These are phyloP conservation scores for Cyclina sinensis DNA, from an alignment of 1,140 invertebrate genomes.

Conservation along the genomic window DNA sequence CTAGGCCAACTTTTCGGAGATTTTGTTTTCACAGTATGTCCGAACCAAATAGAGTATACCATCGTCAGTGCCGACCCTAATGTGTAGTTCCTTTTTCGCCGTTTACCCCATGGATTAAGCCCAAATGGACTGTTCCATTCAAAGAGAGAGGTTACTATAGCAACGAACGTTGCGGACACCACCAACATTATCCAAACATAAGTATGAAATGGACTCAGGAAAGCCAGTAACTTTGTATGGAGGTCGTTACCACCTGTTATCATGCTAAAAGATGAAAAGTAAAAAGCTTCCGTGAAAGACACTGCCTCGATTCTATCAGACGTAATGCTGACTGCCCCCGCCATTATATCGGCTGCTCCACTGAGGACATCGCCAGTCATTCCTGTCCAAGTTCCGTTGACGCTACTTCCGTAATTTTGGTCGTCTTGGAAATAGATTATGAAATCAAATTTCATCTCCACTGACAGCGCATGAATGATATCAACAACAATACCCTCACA, in stretches of 20 bases:
- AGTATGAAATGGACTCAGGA: slow-evolving; percentile 95
- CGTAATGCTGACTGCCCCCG: slow-evolving; percentile 95
- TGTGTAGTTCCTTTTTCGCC: slow-evolving; percentile 95
- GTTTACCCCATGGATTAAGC: slow-evolving; percentile 96
- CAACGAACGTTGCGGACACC: slow-evolving; percentile 94
- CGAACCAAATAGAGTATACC: slow-evolving; percentile 89
- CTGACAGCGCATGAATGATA: slow-evolving; percentile 92
- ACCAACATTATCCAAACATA: slow-evolving; percentile 97
- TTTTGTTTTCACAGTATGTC: slow-evolving; percentile 82
- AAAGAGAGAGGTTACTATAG: slow-evolving; percentile 95
- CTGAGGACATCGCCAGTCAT: slow-evolving; percentile 94
- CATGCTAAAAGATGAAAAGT: slow-evolving; percentile 92
- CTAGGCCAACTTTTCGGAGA: slow-evolving; percentile 98
- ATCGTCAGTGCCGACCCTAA: slow-evolving; percentile 95
- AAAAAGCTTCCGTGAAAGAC: slow-evolving; percentile 96
- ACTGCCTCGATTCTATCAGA: slow-evolving; percentile 90
- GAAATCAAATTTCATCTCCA: slow-evolving; percentile 95
- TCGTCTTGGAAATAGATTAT: slow-evolving; percentile 93
- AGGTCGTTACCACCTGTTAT: slow-evolving; percentile 86
- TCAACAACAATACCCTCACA: slow-evolving; percentile 97
- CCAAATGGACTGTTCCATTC: slow-evolving; percentile 97
- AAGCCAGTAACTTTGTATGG: slow-evolving; percentile 94
- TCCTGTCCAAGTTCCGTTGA: slow-evolving; percentile 91
- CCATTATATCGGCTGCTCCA: slow-evolving; percentile 95
- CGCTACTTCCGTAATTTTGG: slow-evolving; percentile 76